Conservation (phyloP, 2,113 vertebrate species). For the Calyptommatus sinebrachiatus region DNA sequence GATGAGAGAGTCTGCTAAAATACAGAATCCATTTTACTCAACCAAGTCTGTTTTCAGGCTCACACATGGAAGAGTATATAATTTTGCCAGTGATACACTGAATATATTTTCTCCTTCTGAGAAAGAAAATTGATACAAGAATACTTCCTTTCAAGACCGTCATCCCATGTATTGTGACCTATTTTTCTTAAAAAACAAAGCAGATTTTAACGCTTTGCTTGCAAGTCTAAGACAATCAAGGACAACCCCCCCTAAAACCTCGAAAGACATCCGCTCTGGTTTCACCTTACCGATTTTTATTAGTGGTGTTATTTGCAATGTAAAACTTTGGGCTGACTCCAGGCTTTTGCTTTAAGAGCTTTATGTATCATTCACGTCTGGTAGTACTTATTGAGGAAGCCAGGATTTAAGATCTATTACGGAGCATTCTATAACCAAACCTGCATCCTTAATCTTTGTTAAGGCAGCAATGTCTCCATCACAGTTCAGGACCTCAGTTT, state of each 20-base stretch:
- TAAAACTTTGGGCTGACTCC: constrained; percentile 10
- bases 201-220: neutral
- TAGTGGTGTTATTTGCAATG: constrained; percentile 25
- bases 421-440: neutral
- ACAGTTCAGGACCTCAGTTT: neutral
- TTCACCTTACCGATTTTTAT: neutral
- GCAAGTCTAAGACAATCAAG: neutral
- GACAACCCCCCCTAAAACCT: neutral
- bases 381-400: neutral
- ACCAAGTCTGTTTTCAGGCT: neutral
- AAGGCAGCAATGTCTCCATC: constrained; percentile 1
- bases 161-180: neutral
- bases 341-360: constrained; percentile 24
- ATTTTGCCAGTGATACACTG: neutral
- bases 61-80: neutral
- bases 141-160: neutral
- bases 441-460: constrained; percentile 11
- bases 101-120: neutral
- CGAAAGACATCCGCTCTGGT: constrained; percentile 16
- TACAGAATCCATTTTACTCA: too few species aligned
- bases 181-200: neutral
- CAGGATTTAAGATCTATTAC: neutral
- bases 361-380: neutral
- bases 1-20: too few species aligned
- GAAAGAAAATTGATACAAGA: neutral